A percentile compares a stretch with the other conserved stretches of the same genome.
phyloP scores from a whole-genome alignment of 1,140 invertebrate genomes.

The Euwallacea fornicatus region DNA sequence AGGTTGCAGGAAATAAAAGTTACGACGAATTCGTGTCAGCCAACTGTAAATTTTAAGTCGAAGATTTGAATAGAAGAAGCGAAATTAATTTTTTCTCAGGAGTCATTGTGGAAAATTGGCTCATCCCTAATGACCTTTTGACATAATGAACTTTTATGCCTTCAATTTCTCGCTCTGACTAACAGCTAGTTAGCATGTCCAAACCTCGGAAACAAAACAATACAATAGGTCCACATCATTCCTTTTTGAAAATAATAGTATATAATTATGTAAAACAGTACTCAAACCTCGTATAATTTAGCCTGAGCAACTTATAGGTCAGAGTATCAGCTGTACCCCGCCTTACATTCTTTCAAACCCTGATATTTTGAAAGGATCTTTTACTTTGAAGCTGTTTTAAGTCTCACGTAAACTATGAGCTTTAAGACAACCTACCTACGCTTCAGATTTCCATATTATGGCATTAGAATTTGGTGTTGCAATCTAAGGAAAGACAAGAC shows the following conservation, averaged over 20 bases:
- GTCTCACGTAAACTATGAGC: no score
- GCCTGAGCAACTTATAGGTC: constrained; percentile 28
- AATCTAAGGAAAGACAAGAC: constrained; percentile 1
- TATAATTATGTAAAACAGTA: constrained; percentile 31
- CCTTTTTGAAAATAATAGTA: constrained; percentile 16
- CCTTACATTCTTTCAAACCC: constrained; percentile 1
- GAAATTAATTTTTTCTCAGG: no score
- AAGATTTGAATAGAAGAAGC: no score
- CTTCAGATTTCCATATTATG: no score
- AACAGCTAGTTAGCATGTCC: background rate
- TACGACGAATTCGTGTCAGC: background rate
- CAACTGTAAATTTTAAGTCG: background rate
- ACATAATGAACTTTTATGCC: no score
- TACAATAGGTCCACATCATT: constrained; percentile 10
- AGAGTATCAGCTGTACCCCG: constrained; percentile 27
- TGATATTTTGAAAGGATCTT: no score
- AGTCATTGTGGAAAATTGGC: no score
- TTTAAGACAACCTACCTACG: no score
- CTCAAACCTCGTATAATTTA: constrained; percentile 27
- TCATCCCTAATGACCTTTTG: no score
- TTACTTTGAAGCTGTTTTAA: no score
- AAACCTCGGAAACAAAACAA: constrained; percentile 1
- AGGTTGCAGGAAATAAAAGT: constrained; percentile 10
- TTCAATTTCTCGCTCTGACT: background rate
- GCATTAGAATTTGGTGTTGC: background rate